Conservation (phyloP, 2,888 invertebrate genomes). For the Rhimphoctona megacephalus region DNA sequence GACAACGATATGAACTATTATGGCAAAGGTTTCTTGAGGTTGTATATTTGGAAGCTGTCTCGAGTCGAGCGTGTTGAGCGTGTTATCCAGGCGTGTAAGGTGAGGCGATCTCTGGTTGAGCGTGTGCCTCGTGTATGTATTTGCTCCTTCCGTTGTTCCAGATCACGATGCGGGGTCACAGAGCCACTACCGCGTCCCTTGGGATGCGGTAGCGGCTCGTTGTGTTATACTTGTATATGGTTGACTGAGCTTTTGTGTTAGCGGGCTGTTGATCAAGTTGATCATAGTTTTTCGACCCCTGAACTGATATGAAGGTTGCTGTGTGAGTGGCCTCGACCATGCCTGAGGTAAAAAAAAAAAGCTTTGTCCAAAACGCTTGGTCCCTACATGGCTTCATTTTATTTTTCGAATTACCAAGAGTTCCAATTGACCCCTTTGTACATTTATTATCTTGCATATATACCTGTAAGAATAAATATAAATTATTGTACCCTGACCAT, state of each 20-base stretch:
- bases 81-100: too few species aligned
- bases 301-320: conserved; percentile 44
- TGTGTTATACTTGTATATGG: conserved; percentile 8
- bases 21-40: too few species aligned
- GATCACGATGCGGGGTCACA: too few species aligned
- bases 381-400: conserved; percentile 29
- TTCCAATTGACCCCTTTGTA: conserved; percentile 4
- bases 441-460: conserved; percentile 27
- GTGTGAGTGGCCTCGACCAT: conserved; percentile 38
- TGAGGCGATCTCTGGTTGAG: too few species aligned
- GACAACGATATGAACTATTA: too few species aligned
- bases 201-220: too few species aligned
- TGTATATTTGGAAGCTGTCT: too few species aligned
- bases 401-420: neutral
- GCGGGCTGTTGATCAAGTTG: conserved; percentile 31
- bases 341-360: conserved; percentile 30
- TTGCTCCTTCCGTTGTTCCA: too few species aligned
- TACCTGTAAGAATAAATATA: neutral
- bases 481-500: neutral
- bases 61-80: too few species aligned
- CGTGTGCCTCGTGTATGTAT: too few species aligned
- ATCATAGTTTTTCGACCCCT: conserved; percentile 46
- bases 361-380: conserved; percentile 22
- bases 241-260: conserved; percentile 44
- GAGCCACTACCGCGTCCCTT: too few species aligned